Percentiles rank a stretch among this genome's conserved stretches.
Evolutionary conservation across 2,113 vertebrate species (phyloP).

Genomic region (Microcebus murinus): DNA sequence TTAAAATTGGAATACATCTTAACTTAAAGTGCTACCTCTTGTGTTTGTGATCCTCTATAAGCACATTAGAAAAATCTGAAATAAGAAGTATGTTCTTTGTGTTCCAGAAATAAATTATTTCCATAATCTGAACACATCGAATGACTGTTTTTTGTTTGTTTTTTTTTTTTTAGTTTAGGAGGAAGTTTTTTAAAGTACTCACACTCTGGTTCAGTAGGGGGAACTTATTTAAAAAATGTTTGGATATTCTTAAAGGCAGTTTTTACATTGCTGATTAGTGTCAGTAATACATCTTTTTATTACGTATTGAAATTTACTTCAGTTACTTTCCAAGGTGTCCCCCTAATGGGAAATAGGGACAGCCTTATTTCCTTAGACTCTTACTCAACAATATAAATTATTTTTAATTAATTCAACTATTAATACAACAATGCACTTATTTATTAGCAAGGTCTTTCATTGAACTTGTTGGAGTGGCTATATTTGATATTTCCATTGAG

Average conservation of each 20-base stretch:
- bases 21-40: not conserved
- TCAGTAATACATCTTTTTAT: not conserved
- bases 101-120: not conserved
- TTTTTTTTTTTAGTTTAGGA: not conserved
- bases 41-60: not conserved
- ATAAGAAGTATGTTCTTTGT: not conserved
- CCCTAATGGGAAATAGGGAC: not conserved
- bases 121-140: not conserved
- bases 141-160: not conserved
- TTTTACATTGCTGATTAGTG: not conserved
- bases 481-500: not conserved
- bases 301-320: not conserved
- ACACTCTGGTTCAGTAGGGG: not conserved
- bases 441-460: not conserved
- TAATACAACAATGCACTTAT: not conserved
- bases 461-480: not conserved
- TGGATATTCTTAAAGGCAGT: not conserved
- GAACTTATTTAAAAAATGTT: not conserved
- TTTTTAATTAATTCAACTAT: not conserved
- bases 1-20: not conserved
- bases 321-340: not conserved
- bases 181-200: not conserved
- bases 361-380: not conserved
- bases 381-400: not conserved
- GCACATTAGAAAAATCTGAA: not conserved